Evolutionary conservation across 2,888 invertebrate species (phyloP).

Genomic region (Chaetogeoica ovagalla): DNA sequence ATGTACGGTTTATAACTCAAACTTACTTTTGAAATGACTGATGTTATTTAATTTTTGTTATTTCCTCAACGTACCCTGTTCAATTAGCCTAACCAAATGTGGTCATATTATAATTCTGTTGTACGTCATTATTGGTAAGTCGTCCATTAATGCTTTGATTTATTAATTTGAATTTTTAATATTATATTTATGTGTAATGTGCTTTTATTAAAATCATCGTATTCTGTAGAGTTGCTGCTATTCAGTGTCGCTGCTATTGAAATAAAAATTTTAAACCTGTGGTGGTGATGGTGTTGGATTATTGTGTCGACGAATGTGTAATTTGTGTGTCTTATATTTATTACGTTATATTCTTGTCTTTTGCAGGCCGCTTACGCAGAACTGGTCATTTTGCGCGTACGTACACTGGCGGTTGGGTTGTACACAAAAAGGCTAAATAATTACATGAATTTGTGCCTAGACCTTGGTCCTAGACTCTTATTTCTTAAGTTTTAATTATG

Average conservation of each 20-base stretch:
- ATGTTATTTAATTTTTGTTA: not conserved
- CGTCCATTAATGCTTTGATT: slow-evolving; percentile 39
- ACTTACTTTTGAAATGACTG: not conserved
- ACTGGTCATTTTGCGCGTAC: slow-evolving; percentile 79
- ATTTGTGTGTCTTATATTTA: slow-evolving; percentile 16
- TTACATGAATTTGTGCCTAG: slow-evolving; percentile 46
- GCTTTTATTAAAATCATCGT: slow-evolving; percentile 44
- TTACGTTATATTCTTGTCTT: slow-evolving; percentile 39
- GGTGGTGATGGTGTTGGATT: slow-evolving; percentile 28
- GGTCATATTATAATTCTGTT: slow-evolving; percentile 9
- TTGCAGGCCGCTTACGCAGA: slow-evolving; percentile 74
- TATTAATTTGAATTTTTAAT: slow-evolving; percentile 2
- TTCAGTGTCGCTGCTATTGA: slow-evolving; percentile 46
- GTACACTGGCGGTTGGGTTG: slow-evolving; percentile 73
- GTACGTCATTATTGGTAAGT: slow-evolving; percentile 38
- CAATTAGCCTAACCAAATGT: slow-evolving; percentile 1
- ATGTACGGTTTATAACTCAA: not conserved
- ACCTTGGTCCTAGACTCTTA: slow-evolving; percentile 52
- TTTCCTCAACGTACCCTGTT: not conserved
- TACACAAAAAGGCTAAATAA: slow-evolving; percentile 53
- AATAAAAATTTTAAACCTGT: slow-evolving; percentile 15
- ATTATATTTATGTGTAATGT: slow-evolving; percentile 8
- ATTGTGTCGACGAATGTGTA: not conserved
- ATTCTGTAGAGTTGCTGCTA: slow-evolving; percentile 42
- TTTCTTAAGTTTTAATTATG: slow-evolving; percentile 38